Conservation (phyloP, 1,140 invertebrate species). For the Neodiprion fabricii region DNA sequence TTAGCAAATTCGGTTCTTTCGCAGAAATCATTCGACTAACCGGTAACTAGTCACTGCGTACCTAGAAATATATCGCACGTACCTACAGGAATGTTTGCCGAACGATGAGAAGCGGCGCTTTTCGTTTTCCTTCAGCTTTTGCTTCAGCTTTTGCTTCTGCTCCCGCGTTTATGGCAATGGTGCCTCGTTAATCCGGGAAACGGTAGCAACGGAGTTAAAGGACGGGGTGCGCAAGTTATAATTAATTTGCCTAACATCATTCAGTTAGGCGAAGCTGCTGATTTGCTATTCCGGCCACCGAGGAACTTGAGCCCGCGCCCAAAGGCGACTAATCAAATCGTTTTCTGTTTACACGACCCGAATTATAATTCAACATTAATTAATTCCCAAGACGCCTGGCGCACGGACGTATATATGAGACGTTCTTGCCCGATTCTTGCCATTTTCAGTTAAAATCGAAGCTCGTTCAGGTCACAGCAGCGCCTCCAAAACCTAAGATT, state of each 20-base stretch:
- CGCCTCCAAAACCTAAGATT: too few relatives aligned
- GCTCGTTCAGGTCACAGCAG: too few relatives aligned
- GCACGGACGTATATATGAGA: background rate
- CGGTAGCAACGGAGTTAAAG: too few relatives aligned
- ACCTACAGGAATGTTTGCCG: background rate
- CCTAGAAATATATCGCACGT: too few relatives aligned
- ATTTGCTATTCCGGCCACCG: background rate
- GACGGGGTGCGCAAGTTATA: background rate
- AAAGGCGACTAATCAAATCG: slow-evolving; percentile 7
- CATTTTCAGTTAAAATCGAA: too few relatives aligned
- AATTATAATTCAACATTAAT: slow-evolving; percentile 5
- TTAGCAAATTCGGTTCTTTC: too few relatives aligned
- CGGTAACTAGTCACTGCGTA: too few relatives aligned
- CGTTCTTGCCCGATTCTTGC: too few relatives aligned
- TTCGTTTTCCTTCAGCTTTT: background rate
- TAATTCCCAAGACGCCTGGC: background rate
- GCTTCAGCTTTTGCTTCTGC: too few relatives aligned
- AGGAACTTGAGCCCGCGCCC: background rate
- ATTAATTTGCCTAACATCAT: slow-evolving; percentile 6
- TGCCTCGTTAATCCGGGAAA: background rate
- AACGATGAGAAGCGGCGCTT: background rate
- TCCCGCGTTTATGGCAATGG: background rate
- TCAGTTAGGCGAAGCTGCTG: background rate
- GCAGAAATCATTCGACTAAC: too few relatives aligned
- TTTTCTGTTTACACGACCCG: slow-evolving; percentile 1